Conservation (phyloP, 2,888 invertebrate species). For the Oligia strigilis region DNA sequence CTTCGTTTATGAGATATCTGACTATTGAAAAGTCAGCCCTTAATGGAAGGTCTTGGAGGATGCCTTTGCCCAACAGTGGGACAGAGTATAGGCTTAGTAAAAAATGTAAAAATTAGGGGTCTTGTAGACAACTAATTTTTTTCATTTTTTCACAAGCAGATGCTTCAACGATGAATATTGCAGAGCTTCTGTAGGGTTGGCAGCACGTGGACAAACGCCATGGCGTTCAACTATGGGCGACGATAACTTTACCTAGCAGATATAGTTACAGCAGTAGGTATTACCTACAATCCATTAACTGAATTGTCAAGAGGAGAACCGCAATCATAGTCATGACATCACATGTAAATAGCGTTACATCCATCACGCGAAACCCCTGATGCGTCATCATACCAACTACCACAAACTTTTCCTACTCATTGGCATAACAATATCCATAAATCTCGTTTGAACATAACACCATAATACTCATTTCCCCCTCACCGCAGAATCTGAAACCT, state of each 20-base stretch:
- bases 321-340: not conserved
- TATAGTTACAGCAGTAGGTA: not conserved
- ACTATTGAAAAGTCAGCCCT: too few relatives aligned
- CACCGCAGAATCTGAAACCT: constrained; percentile 62
- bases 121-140: not conserved
- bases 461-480: constrained; percentile 38
- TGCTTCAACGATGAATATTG: not conserved
- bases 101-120: not conserved
- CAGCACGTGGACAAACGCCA: not conserved
- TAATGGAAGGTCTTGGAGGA: not conserved
- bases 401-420: constrained; percentile 1
- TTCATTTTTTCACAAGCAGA: too few relatives aligned
- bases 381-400: not conserved
- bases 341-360: not conserved
- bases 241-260: not conserved
- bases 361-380: not conserved
- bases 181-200: not conserved
- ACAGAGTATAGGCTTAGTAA: not conserved
- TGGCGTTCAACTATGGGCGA: too few relatives aligned
- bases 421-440: constrained; percentile 13
- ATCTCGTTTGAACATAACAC: constrained; percentile 41
- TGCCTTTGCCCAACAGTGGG: not conserved
- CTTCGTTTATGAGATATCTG: too few relatives aligned
- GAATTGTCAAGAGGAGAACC: too few relatives aligned
- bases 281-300: too few relatives aligned